Percentiles rank a stretch among this genome's conserved stretches.
These are phyloP conservation scores for Aphidius ervi DNA, from an alignment of 1,140 invertebrate genomes.

Conservation along the genomic window DNA sequence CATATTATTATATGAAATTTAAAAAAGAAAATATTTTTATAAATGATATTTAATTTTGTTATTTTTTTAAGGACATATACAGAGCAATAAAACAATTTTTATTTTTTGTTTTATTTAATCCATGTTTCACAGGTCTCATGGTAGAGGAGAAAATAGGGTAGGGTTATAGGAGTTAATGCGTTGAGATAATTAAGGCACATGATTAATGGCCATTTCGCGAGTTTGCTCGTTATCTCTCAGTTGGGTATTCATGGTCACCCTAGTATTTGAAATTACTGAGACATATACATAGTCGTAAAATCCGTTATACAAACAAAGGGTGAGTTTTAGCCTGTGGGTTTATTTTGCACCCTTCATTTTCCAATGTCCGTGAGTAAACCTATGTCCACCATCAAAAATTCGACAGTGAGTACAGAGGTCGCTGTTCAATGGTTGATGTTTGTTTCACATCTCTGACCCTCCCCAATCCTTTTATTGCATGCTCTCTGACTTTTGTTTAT, in stretches of 20 bases:
- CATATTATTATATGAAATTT: too few species aligned
- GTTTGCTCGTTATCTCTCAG: constrained; percentile 55
- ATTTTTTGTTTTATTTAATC: too few species aligned
- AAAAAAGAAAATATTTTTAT: too few species aligned
- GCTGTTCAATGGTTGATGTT: constrained; percentile 48
- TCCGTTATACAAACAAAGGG: constrained; percentile 2
- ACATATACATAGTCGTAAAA: constrained; percentile 40
- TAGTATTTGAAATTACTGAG: constrained; percentile 49
- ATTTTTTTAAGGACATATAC: background rate
- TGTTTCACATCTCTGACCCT: constrained; percentile 19
- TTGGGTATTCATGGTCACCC: constrained; percentile 27
- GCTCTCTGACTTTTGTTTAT: constrained; percentile 16
- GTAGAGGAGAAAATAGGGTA: constrained; percentile 35
- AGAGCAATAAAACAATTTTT: background rate
- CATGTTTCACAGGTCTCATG: background rate
- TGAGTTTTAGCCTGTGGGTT: background rate
- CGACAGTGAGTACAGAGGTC: constrained; percentile 47
- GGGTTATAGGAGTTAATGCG: constrained; percentile 39
- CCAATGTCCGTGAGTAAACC: background rate
- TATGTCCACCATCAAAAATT: constrained; percentile 16
- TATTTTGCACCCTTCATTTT: background rate
- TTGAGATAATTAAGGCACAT: constrained; percentile 53
- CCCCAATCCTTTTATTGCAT: constrained; percentile 19
- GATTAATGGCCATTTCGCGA: constrained; percentile 54
- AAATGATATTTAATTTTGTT: too few species aligned